phyloP scores from a whole-genome alignment of 2,888 invertebrate species.

The Ectemnius lituratus region DNA sequence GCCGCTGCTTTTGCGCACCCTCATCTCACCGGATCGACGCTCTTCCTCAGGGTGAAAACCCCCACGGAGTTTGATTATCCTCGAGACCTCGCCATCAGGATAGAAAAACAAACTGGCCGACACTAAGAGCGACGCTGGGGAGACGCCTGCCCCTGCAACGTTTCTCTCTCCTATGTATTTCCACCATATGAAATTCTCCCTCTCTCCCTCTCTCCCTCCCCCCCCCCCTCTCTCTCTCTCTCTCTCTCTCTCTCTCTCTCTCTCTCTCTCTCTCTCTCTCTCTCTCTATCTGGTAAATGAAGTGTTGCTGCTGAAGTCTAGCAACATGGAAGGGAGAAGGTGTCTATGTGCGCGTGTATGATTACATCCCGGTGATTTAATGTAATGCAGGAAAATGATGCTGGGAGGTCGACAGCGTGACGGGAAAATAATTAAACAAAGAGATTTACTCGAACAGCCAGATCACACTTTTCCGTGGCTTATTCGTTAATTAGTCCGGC shows the following conservation, averaged over 20 bases:
- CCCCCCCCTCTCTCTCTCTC: background rate
- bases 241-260: background rate
- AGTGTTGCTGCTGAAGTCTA: background rate
- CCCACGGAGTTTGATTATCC: conserved; percentile 13
- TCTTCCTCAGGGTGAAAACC: too few species aligned
- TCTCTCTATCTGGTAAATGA: background rate
- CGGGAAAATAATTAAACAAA: background rate
- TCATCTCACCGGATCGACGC: too few species aligned
- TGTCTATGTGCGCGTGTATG: too few species aligned
- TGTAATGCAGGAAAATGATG: too few species aligned
- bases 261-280: background rate
- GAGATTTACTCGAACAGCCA: background rate
- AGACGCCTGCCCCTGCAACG: background rate
- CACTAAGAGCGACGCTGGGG: background rate
- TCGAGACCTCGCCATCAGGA: background rate
- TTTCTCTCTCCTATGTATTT: background rate
- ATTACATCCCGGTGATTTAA: too few species aligned
- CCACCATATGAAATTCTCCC: background rate
- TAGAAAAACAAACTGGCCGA: background rate
- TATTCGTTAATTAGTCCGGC: background rate
- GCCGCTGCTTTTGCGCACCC: too few species aligned
- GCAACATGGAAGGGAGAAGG: background rate
- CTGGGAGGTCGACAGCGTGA: too few species aligned
- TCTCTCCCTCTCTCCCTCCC: too few species aligned
- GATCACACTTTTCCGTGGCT: conserved; percentile 5